Evolutionary conservation across 2,797 vertebrate genomes (phyloP).

Genomic region (Rhadinocentrus ornatus): DNA sequence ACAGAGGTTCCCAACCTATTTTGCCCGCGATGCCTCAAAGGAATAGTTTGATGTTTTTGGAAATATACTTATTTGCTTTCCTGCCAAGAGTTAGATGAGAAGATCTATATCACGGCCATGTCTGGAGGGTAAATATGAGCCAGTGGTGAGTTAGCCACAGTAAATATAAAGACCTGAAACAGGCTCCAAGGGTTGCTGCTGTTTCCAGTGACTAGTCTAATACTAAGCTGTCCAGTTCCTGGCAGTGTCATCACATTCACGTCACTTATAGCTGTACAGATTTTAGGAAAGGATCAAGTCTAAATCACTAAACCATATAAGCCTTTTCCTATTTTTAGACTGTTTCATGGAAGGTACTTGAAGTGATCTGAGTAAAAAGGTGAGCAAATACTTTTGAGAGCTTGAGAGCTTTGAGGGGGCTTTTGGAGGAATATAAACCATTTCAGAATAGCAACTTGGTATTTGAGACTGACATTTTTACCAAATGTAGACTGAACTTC

Average conservation of each 20-base stretch:
- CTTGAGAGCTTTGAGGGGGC: slow-evolving; percentile 26
- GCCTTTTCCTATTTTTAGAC: slow-evolving; percentile 6
- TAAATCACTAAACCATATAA: neutral
- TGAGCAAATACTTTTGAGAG: slow-evolving; percentile 42
- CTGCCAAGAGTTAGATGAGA: slow-evolving; percentile 7
- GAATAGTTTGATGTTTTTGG: slow-evolving; percentile 9
- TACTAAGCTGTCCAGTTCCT: neutral
- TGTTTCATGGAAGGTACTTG: neutral
- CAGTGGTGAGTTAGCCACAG: slow-evolving; percentile 2
- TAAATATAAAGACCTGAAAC: slow-evolving; percentile 15
- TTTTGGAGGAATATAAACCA: slow-evolving; percentile 29
- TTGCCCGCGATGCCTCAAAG: slow-evolving; percentile 4
- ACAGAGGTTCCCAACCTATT: slow-evolving; percentile 1
- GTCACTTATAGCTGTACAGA: neutral
- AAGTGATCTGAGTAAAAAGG: neutral
- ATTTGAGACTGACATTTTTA: slow-evolving; percentile 40
- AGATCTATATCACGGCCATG: slow-evolving; percentile 17
- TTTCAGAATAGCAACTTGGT: slow-evolving; percentile 34
- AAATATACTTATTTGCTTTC: slow-evolving; percentile 11
- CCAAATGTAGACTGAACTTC: slow-evolving; percentile 16
- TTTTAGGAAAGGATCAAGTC: neutral
- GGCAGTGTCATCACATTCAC: slow-evolving; percentile 3
- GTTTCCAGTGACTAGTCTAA: neutral
- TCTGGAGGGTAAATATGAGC: slow-evolving; percentile 17
- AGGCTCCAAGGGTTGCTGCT: neutral